A percentile compares a stretch with the other conserved stretches of the same genome.
Evolutionary conservation across 2,797 vertebrate species (phyloP).

Genomic region (Hybognathus amarus): DNA sequence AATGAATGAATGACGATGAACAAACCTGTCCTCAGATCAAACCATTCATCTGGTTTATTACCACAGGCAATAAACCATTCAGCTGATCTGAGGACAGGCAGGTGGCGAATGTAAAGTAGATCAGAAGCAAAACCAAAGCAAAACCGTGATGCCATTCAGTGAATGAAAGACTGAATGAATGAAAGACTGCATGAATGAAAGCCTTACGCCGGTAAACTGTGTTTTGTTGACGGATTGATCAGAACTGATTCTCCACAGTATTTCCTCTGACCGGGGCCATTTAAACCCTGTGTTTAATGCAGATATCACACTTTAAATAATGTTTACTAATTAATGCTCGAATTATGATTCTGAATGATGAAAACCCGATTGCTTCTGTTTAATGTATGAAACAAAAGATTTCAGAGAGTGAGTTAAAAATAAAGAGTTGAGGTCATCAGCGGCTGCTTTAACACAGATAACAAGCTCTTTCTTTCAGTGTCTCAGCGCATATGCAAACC

Average conservation of each 20-base stretch:
- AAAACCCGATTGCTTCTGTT: background rate
- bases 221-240: background rate
- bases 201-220: too few species aligned
- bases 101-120: too few species aligned
- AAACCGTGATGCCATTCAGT: too few species aligned
- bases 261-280: background rate
- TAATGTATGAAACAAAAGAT: background rate
- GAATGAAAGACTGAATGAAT: too few species aligned
- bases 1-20: too few species aligned
- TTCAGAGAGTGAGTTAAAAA: background rate
- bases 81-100: too few species aligned
- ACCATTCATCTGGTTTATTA: too few species aligned
- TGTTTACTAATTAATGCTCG: background rate
- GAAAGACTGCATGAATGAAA: too few species aligned
- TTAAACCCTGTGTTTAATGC: background rate
- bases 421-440: background rate
- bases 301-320: background rate
- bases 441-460: slow-evolving; percentile 66
- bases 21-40: too few species aligned
- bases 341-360: background rate
- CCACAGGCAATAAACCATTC: too few species aligned
- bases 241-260: background rate
- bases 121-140: too few species aligned
- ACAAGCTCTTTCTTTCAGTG: slow-evolving; percentile 71
- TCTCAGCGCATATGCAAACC: slow-evolving; percentile 59